phyloP scores from a whole-genome alignment of 2,797 vertebrate genomes.

The Ctenopoma multispine region DNA sequence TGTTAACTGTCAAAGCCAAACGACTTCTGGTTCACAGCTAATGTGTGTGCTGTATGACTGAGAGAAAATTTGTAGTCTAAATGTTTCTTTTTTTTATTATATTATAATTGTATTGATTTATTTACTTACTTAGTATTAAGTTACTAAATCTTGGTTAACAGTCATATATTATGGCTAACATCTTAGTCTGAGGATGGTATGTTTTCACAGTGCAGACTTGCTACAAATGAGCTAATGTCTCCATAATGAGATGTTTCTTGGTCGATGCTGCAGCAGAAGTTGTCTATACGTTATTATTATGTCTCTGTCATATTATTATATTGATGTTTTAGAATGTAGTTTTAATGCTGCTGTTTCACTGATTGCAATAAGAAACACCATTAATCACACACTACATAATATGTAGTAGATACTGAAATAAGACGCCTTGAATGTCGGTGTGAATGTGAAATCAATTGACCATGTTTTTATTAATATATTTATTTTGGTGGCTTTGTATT shows the following conservation, averaged over 20 bases:
- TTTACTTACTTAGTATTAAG: constrained; percentile 14
- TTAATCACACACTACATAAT: neutral
- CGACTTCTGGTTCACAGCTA: constrained; percentile 7
- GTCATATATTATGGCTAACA: neutral
- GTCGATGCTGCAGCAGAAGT: neutral
- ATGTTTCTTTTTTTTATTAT: constrained; percentile 30
- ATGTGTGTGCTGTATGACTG: neutral
- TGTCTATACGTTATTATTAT: constrained; percentile 3
- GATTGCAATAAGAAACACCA: constrained; percentile 35
- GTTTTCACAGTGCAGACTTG: neutral
- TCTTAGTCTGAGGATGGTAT: neutral
- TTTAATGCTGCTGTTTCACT: constrained; percentile 50
- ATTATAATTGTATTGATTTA: constrained; percentile 36
- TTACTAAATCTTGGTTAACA: constrained; percentile 4
- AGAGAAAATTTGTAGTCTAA: neutral
- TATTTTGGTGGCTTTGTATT: constrained; percentile 26
- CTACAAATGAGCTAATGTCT: constrained; percentile 1
- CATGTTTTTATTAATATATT: constrained; percentile 9
- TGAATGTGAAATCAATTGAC: constrained; percentile 23
- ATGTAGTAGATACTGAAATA: constrained; percentile 1
- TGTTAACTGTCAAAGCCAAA: constrained; percentile 34
- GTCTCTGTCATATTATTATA: too few relatives aligned
- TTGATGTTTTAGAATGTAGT: constrained; percentile 28
- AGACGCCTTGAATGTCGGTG: neutral
- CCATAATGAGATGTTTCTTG: neutral